Base-by-base conservation (phyloP, 2,888 invertebrate species). In the Dynastes tityus region DNA sequence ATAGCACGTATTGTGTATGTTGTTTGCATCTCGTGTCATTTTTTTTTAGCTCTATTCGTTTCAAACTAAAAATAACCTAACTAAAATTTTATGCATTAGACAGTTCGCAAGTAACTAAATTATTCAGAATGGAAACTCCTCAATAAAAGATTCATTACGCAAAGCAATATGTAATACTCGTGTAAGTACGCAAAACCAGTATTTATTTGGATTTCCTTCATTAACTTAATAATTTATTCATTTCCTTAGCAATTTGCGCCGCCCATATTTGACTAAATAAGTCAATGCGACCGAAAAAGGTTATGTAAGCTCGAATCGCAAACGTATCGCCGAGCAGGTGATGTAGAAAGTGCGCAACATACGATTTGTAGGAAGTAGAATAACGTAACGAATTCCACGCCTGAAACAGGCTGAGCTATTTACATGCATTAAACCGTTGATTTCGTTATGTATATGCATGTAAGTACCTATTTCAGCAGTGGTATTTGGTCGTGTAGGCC, bases 361-460 rank as follows among this genome's bases (percentile, higher is more conserved):
- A 58, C 58, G 49, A 22, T 27, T 27, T 73, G 45, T 73, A 73
- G 73, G 73, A 73, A 73, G 73, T 73, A 45, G 61, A 73, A 61
- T 73, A 37, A 58, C 58, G 73, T 73, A 53, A 73, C 73, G 16
- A 73, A 73, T 73, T 73, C 73, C 73, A 61, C 58, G 22, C 45
- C 73, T 61, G 61, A 73, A 73, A 61, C 37, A 58, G 73, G 37
- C 53, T 22, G 73, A 61, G 22, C 61, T 45, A 61, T 45, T 73
- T 73, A 40, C 58, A 73, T 73, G 58, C 13, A 70, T 70, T 70
- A 70, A 70, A 70, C 51, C 70, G 32, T 32, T 53, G 53, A 55
- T 32, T 70, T 22, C 29, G 16, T 29, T 73, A 37, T 61, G 37
- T 73, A 16, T 58, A 58, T 67, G n/a, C n/a, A 8, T 9, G 27